Conservation (phyloP, 2,113 vertebrate species). For the Lutjanus erythropterus region DNA sequence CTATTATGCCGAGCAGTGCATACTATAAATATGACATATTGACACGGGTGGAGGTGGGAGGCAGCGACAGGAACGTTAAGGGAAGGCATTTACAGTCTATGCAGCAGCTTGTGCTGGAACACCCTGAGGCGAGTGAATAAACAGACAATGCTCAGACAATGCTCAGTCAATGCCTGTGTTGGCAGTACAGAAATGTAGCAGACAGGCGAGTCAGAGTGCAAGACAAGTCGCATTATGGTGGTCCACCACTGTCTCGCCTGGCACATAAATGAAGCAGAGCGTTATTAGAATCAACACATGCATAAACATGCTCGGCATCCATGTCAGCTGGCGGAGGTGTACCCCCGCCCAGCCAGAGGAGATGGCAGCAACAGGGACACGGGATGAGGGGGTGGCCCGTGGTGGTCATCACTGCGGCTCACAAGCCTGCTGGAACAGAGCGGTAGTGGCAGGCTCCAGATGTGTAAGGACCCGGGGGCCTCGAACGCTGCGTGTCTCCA, state of each 20-base stretch:
- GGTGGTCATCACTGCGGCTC: slow-evolving; percentile 52
- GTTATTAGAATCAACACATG: slow-evolving; percentile 31
- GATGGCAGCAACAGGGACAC: slow-evolving; percentile 15
- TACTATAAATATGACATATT: slow-evolving; percentile 58
- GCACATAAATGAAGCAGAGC: slow-evolving; percentile 21
- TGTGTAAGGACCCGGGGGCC: slow-evolving; percentile 54
- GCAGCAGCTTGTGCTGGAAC: slow-evolving; percentile 59
- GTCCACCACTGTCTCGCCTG: slow-evolving; percentile 7
- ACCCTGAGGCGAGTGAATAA: slow-evolving; percentile 66
- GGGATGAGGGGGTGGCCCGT: slow-evolving; percentile 13
- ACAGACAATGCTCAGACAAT: slow-evolving; percentile 56
- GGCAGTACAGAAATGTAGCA: slow-evolving; percentile 53
- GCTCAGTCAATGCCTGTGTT: slow-evolving; percentile 45
- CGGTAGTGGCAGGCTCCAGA: slow-evolving; percentile 74
- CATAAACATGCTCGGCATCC: slow-evolving; percentile 31
- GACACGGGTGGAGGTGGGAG: slow-evolving; percentile 42
- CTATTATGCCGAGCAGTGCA: slow-evolving; percentile 24
- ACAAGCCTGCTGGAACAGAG: slow-evolving; percentile 38
- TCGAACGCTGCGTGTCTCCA: slow-evolving; percentile 32
- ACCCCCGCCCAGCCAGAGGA: not conserved
- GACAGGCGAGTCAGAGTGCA: slow-evolving; percentile 49
- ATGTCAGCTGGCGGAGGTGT: slow-evolving; percentile 23
- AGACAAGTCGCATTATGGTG: slow-evolving; percentile 35
- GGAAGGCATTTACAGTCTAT: slow-evolving; percentile 56
- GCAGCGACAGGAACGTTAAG: slow-evolving; percentile 35